phyloP scores from a whole-genome alignment of 2,797 vertebrate species.

The Enteromius mattozi region DNA sequence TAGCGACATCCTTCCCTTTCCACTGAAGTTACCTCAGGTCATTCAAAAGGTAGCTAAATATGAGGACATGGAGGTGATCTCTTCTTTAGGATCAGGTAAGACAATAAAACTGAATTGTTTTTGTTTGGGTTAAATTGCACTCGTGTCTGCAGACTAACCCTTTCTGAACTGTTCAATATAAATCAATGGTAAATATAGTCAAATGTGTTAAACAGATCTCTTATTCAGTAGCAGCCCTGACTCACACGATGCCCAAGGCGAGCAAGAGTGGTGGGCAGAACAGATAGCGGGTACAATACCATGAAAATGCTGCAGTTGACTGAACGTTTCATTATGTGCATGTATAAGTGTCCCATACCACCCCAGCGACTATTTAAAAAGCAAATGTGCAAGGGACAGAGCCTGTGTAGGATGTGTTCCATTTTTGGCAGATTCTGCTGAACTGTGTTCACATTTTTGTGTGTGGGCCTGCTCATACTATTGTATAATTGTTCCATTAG shows the following conservation, averaged over 20 bases:
- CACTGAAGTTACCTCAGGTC: conserved; percentile 85
- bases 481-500: not conserved
- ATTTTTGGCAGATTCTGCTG: not conserved
- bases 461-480: not conserved
- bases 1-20: conserved; percentile 90
- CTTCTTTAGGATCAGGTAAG: conserved; percentile 87
- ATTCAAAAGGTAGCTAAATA: conserved; percentile 83
- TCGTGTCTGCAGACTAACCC: not conserved
- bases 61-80: conserved; percentile 88
- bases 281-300: not conserved
- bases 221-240: not conserved
- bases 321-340: not conserved
- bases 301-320: conserved; percentile 10
- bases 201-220: not conserved
- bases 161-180: not conserved
- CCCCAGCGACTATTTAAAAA: not conserved
- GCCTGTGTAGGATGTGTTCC: conserved; percentile 2
- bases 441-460: not conserved
- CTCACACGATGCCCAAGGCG: not conserved
- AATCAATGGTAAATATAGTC: not conserved
- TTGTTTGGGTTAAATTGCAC: not conserved
- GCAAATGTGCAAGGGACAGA: not conserved
- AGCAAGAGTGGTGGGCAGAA: not conserved
- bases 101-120: not conserved
- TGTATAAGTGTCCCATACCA: not conserved